Base-by-base conservation (phyloP, 2,113 vertebrate species). In the Microcebus ravelobensis region DNA sequence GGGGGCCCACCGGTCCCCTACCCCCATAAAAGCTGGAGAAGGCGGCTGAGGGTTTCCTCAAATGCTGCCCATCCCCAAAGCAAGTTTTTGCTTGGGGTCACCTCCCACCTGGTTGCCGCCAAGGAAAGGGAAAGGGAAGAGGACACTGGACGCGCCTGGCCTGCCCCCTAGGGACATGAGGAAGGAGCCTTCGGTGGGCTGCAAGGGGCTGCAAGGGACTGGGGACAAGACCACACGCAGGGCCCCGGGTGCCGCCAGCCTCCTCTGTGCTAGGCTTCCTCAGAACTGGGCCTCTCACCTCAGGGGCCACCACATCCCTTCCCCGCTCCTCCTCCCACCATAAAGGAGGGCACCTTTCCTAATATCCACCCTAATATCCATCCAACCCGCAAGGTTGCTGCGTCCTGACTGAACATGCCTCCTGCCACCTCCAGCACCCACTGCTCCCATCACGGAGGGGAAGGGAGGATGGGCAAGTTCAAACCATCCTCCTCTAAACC, bases 81-180 rank as follows among this genome's bases (percentile, higher is more conserved):
- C 87, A 82, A 74, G 29, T 89, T 34, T 70, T 57, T 95, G 73
- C 59, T 87, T 88, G 82, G 80, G 87, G 87, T 88, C 65, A 52
- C n/a, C 29, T 52, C 80, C 50, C 31, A 39, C 29, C 15, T 10
- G 11, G 68, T 59, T 34, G 4, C 25, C 63, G 42, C 71, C 82
- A 93, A 71, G 48, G 81, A 59, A 76, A 80, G 76, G 14, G 55
- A 31, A 88, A 50, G 31, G 80, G 79, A 61, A 70, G 36, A 39
- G 31, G 57, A 65, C 71, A 34, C n/a, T 45, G 79, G 71, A n/a
- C 70, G 74, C 15, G 45, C 23, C 61, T 65, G 21, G 18, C 79
- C 89, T 57, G 29, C n/a, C 34, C 45, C 17, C 2, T 15, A 14
- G n/a, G 65, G 61, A 20, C 76, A 29, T 4, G 25, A 70, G 87